Evolutionary conservation across 2,113 vertebrate species (phyloP).

Genomic region (Tapirus terrestris): DNA sequence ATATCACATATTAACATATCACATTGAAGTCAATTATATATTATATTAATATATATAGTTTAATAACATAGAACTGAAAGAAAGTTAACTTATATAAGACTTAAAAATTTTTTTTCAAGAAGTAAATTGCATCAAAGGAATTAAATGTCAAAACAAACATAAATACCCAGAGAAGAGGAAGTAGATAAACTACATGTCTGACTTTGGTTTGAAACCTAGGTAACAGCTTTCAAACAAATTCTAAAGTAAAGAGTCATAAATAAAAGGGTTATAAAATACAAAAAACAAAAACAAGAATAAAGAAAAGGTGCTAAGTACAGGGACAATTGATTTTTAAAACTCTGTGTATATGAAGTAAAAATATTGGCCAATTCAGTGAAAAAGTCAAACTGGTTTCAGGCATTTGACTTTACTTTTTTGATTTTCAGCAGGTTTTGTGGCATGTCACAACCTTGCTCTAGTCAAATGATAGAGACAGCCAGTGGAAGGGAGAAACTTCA

Average conservation of each 20-base stretch:
- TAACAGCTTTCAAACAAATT: slow-evolving; percentile 27
- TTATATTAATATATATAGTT: not conserved
- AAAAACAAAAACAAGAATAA: not conserved
- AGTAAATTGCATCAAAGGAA: not conserved
- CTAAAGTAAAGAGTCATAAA: slow-evolving; percentile 6
- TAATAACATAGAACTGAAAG: slow-evolving; percentile 1
- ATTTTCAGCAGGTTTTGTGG: slow-evolving; percentile 9
- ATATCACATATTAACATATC: not conserved
- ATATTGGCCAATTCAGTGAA: not conserved
- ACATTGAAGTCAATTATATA: slow-evolving; percentile 17
- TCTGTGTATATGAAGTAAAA: slow-evolving; percentile 16
- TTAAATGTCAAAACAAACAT: slow-evolving; percentile 51
- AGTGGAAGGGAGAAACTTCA: slow-evolving; percentile 22
- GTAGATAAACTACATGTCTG: slow-evolving; percentile 20
- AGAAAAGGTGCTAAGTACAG: not conserved
- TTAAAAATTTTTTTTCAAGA: not conserved
- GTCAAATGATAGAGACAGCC: not conserved
- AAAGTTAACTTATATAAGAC: slow-evolving; percentile 15
- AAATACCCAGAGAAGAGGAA: not conserved
- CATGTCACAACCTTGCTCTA: not conserved
- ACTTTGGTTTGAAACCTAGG: slow-evolving; percentile 7
- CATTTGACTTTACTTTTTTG: slow-evolving; percentile 37
- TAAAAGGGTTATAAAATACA: slow-evolving; percentile 26
- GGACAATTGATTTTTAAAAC: not conserved
- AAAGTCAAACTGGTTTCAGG: not conserved